Evolutionary conservation across 1,140 invertebrate genomes (phyloP).

Genomic region (Hylyphantes graminicola): DNA sequence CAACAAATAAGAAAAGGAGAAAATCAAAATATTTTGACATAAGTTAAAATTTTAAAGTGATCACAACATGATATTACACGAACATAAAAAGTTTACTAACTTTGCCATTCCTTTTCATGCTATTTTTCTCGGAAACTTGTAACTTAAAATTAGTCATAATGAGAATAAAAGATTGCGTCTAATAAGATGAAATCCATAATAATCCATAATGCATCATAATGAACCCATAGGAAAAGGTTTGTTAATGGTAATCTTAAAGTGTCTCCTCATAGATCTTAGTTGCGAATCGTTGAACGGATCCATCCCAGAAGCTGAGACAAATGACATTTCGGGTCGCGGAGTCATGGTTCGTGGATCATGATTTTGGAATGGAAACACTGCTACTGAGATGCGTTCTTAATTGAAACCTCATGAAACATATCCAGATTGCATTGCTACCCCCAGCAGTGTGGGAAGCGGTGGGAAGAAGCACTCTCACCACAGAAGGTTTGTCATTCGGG

Average conservation of each 20-base stretch:
- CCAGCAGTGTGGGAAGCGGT: slow-evolving; percentile 32
- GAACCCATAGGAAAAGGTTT: too few relatives aligned
- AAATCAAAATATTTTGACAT: too few relatives aligned
- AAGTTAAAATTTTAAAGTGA: too few relatives aligned
- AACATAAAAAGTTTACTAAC: too few relatives aligned
- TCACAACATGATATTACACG: too few relatives aligned
- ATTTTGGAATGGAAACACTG: slow-evolving; percentile 43
- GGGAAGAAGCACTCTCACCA: slow-evolving; percentile 40
- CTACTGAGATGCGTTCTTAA: slow-evolving; percentile 50
- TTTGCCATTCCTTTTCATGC: too few relatives aligned
- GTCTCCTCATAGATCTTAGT: slow-evolving; percentile 33
- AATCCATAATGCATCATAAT: too few relatives aligned
- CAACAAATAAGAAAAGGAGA: too few relatives aligned
- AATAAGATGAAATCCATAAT: too few relatives aligned
- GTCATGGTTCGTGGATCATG: slow-evolving; percentile 47
- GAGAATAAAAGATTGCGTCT: too few relatives aligned
- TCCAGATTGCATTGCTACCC: slow-evolving; percentile 41
- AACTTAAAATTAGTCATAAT: too few relatives aligned
- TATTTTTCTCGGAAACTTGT: too few relatives aligned
- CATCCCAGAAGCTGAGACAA: slow-evolving; percentile 15
- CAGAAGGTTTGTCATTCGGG: slow-evolving; percentile 3
- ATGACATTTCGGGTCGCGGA: slow-evolving; percentile 35
- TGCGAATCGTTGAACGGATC: slow-evolving; percentile 28
- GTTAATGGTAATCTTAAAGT: neutral
- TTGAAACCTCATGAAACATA: slow-evolving; percentile 58